Evolutionary conservation across 35 echinoderm and acorn worm genomes (phyloP).

Genomic region (Apostichopus californicus): DNA sequence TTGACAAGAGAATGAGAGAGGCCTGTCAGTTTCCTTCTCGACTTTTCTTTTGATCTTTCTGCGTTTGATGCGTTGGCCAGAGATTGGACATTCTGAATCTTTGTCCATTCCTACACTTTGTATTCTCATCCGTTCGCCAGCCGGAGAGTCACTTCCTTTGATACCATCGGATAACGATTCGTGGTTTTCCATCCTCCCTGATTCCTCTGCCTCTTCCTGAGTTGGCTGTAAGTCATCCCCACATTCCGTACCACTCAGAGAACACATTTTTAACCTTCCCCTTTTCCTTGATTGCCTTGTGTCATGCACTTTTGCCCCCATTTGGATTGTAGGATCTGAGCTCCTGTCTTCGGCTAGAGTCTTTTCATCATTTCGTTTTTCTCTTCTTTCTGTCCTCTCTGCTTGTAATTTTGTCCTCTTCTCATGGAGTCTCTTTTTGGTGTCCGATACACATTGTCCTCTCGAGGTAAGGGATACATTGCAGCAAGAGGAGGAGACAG

Average conservation of each 20-base stretch:
- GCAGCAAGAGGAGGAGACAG: background rate
- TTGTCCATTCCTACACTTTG: background rate
- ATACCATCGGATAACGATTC: background rate
- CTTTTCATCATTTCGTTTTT: background rate
- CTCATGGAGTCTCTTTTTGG: background rate
- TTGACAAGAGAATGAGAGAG: background rate
- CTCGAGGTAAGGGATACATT: background rate
- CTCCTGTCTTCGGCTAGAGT: background rate
- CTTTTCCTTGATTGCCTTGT: background rate
- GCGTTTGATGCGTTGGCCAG: background rate
- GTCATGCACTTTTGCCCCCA: background rate
- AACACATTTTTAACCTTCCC: background rate
- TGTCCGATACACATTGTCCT: background rate
- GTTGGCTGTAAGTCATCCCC: background rate
- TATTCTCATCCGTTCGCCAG: background rate
- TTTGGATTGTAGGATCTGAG: background rate
- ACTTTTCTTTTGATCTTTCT: background rate
- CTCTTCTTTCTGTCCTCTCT: background rate
- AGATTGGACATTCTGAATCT: background rate
- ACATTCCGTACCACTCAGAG: background rate
- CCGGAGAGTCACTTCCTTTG: background rate
- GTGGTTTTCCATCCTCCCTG: background rate
- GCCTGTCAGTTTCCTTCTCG: background rate
- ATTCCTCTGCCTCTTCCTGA: background rate
- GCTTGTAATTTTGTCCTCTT: background rate